Evolutionary conservation across 2,888 invertebrate genomes (phyloP).

Genomic region (Leucophora obtusa): DNA sequence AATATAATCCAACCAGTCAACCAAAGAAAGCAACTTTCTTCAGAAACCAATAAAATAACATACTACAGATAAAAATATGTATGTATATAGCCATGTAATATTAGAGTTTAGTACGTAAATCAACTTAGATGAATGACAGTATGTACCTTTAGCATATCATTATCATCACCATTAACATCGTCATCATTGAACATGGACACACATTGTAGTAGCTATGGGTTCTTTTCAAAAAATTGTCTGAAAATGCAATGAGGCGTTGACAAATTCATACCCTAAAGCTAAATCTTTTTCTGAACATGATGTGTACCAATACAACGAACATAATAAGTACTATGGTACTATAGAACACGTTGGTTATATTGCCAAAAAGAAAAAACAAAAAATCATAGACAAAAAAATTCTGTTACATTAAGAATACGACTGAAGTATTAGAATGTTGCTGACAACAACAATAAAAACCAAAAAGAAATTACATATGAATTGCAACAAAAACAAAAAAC

Average conservation of each 20-base stretch:
- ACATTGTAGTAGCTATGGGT: not conserved
- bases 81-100: no score
- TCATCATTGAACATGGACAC: constrained; percentile 11
- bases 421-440: not conserved
- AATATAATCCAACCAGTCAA: constrained; percentile 29
- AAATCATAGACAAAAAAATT: not conserved
- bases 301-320: constrained; percentile 2
- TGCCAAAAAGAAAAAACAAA: constrained; percentile 4
- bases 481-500: constrained; percentile 26
- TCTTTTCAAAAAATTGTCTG: constrained; percentile 2
- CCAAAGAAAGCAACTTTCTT: not conserved
- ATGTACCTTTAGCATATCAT: constrained; percentile 17
- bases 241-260: constrained; percentile 57
- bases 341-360: not conserved
- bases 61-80: not conserved
- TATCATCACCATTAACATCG: constrained; percentile 11
- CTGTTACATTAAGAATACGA: not conserved
- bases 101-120: constrained; percentile 2
- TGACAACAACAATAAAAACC: constrained; percentile 4
- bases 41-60: constrained; percentile 19
- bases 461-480: constrained; percentile 10
- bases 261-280: constrained; percentile 49
- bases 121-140: not conserved
- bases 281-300: constrained; percentile 26
- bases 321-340: not conserved